Evolutionary conservation across 92 coral and sea anemone species (phyloP), one percentile per base, ranked within the genome.

Genomic region (Metridium senile): DNA sequence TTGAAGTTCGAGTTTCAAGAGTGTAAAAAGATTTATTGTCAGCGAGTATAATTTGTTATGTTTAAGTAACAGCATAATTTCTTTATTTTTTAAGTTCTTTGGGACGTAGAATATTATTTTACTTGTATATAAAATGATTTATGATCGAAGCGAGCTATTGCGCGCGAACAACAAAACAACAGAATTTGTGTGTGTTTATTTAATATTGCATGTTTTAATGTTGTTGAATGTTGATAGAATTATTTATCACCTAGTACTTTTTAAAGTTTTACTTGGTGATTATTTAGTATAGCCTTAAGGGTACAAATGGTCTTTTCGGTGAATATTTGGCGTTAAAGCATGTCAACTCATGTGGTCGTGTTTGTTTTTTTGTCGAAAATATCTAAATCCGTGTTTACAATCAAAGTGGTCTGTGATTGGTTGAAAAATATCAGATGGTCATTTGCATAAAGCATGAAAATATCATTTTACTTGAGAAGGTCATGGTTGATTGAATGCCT

Each of bases 381-480:
- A 70, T 47, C 33, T 26, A 73, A 47, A 21, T 0, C 51, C 43
- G 62, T 78, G 75, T 78, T 78, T 79, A 70, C 70, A 51, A 39
- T 35, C 16, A n/a, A 16, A 31, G 57, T 79, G 49, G 25, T 8
- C 57, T 39, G 57, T 79, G 76, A 70, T 79, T 79, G 84, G 84
- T 39, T 79, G 28, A 23, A 49, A 18, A 30, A 11, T 17, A 79
- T 79, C 76, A 70, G 84, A 74, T 79, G 84, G 68, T 39, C 72
- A 77, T 77, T 77, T 77, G 26, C 82, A 77, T 77, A 77, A 65
- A 62, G 45, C 49, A 39, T 39, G 30, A 52, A 59, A 29, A 53
- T 71, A 34, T 71, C 49, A 39, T 39, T 39, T 39, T 22, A 54
- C 26, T n/a, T 4, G 3, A 54, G 17, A 17, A 22, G 61, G 61